phyloP scores from a whole-genome alignment of 1,140 invertebrate species.

The Thaumatotibia leucotreta region DNA sequence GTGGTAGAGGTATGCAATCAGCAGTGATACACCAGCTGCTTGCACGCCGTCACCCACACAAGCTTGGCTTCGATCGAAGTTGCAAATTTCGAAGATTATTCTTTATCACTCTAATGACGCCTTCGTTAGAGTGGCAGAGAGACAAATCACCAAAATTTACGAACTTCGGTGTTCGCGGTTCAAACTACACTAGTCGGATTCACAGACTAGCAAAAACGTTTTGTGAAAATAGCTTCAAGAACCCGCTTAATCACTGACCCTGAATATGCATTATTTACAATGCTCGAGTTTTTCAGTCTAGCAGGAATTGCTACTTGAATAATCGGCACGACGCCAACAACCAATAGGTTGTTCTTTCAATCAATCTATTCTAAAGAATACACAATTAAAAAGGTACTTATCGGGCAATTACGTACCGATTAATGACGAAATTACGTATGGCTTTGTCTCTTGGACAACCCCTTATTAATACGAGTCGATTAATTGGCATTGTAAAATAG shows the following conservation, averaged over 20 bases:
- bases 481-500: neutral
- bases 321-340: neutral
- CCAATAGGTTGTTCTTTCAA: neutral
- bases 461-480: neutral
- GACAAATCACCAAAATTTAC: too few species aligned
- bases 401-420: neutral
- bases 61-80: too few species aligned
- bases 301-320: neutral
- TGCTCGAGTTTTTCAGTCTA: neutral
- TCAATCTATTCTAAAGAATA: neutral
- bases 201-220: too few species aligned
- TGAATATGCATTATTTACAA: neutral
- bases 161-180: too few species aligned
- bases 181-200: too few species aligned
- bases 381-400: constrained; percentile 1
- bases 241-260: neutral
- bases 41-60: too few species aligned
- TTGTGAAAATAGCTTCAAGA: neutral
- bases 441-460: neutral
- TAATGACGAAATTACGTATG: neutral
- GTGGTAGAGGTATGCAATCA: too few species aligned
- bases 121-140: too few species aligned
- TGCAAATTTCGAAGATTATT: too few species aligned
- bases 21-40: too few species aligned
- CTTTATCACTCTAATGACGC: too few species aligned